Conservation (phyloP, 2,113 vertebrate genomes). For the Pavo muticus region DNA sequence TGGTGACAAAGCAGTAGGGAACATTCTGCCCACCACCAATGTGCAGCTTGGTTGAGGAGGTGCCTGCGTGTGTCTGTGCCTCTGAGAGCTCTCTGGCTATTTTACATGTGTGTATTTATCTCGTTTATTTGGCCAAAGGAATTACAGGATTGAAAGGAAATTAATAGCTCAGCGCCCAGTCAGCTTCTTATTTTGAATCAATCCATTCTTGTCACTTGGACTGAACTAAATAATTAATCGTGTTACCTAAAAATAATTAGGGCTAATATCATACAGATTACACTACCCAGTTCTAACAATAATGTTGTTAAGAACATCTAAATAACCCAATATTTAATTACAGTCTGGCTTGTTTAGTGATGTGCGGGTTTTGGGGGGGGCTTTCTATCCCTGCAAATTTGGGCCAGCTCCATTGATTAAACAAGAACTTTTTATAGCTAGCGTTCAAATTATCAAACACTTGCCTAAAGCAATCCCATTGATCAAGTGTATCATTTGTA, state of each 20-base stretch:
- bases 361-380: background rate
- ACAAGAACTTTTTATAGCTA: slow-evolving; percentile 59
- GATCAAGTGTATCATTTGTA: slow-evolving; percentile 74
- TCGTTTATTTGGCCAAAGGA: background rate
- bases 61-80: background rate
- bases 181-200: slow-evolving; percentile 53
- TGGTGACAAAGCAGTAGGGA: background rate
- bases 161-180: background rate
- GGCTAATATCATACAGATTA: slow-evolving; percentile 32
- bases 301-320: slow-evolving; percentile 18
- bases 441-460: slow-evolving; percentile 69
- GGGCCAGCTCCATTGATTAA: slow-evolving; percentile 56
- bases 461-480: slow-evolving; percentile 70
- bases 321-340: slow-evolving; percentile 45
- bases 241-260: slow-evolving; percentile 43
- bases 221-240: slow-evolving; percentile 57
- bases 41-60: background rate
- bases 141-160: slow-evolving; percentile 24
- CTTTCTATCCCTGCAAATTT: slow-evolving; percentile 37
- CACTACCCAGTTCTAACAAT: slow-evolving; percentile 17
- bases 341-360: background rate
- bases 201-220: slow-evolving; percentile 49
- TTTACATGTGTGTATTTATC: background rate
- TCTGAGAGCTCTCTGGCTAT: background rate
- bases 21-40: too few relatives aligned